phyloP scores from a whole-genome alignment of 2,888 invertebrate genomes.

The Helleia helle region DNA sequence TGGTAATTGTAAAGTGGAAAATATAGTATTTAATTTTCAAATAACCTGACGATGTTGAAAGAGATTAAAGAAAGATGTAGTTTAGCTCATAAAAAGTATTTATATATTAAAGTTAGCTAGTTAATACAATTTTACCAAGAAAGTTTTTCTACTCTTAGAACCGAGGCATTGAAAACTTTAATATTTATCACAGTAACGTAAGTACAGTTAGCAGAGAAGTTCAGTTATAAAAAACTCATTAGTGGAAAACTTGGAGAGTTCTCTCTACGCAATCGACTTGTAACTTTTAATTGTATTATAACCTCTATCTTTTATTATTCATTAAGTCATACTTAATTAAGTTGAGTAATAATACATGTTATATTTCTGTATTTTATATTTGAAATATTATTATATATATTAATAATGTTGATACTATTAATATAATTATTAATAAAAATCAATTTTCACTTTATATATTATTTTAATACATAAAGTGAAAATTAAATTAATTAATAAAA shows the following conservation, averaged over 20 bases:
- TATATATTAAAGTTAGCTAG: background rate
- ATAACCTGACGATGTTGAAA: too few relatives aligned
- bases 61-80: too few relatives aligned
- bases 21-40: too few relatives aligned
- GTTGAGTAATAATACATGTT: too few relatives aligned
- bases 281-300: background rate
- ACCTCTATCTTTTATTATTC: background rate
- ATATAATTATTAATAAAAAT: too few relatives aligned
- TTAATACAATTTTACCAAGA: background rate
- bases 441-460: too few relatives aligned
- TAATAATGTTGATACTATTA: too few relatives aligned
- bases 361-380: too few relatives aligned
- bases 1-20: too few relatives aligned
- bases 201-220: background rate
- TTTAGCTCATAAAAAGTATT: background rate
- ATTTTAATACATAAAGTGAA: too few relatives aligned
- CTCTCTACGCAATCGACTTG: background rate
- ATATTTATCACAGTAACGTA: background rate
- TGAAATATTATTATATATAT: too few relatives aligned
- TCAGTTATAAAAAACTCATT: conserved; percentile 1
- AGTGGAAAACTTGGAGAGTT: background rate
- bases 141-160: background rate
- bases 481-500: background rate
- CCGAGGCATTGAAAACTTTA: conserved; percentile 1
- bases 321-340: too few relatives aligned